Evolutionary conservation across 30 jellyfish, hydroid and myxozoan genomes (phyloP).

Genomic region (Cassiopea andromeda): DNA sequence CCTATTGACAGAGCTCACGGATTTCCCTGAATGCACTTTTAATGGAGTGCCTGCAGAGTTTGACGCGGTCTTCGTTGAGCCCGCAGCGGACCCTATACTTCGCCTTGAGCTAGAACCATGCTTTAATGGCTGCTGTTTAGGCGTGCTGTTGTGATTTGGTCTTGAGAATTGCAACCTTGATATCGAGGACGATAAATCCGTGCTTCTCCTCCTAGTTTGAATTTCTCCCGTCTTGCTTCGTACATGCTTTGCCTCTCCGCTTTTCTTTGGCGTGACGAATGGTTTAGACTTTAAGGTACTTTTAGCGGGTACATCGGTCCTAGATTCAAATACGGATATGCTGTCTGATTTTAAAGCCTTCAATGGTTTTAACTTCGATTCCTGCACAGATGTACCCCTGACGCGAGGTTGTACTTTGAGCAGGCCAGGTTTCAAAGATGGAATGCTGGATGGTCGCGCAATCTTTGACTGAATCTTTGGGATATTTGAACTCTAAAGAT

Average conservation of each 20-base stretch:
- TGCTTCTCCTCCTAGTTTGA: slow-evolving; percentile 27
- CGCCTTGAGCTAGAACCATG: slow-evolving; percentile 24
- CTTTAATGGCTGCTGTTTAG: slow-evolving; percentile 18
- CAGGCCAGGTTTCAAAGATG: slow-evolving; percentile 53
- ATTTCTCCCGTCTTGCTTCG: slow-evolving; percentile 21
- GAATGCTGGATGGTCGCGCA: slow-evolving; percentile 53
- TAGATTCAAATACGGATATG: not conserved
- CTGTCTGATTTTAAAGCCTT: slow-evolving; percentile 36
- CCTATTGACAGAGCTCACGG: not conserved
- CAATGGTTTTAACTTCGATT: slow-evolving; percentile 68
- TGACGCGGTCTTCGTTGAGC: slow-evolving; percentile 5
- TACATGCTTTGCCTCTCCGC: slow-evolving; percentile 8
- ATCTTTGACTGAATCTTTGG: slow-evolving; percentile 49
- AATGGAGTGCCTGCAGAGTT: not conserved
- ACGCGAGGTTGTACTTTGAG: slow-evolving; percentile 44
- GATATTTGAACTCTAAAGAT: slow-evolving; percentile 24
- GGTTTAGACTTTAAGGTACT: slow-evolving; percentile 2
- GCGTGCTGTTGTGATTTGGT: slow-evolving; percentile 72
- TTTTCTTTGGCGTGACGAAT: slow-evolving; percentile 25
- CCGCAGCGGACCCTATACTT: slow-evolving; percentile 14
- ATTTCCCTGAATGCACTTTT: not conserved
- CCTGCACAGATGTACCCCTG: slow-evolving; percentile 33
- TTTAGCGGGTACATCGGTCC: not conserved
- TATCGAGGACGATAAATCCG: slow-evolving; percentile 28
- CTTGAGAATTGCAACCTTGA: slow-evolving; percentile 38